phyloP scores from a whole-genome alignment of 2,888 invertebrate species.

The Acanthopleura granulata region DNA sequence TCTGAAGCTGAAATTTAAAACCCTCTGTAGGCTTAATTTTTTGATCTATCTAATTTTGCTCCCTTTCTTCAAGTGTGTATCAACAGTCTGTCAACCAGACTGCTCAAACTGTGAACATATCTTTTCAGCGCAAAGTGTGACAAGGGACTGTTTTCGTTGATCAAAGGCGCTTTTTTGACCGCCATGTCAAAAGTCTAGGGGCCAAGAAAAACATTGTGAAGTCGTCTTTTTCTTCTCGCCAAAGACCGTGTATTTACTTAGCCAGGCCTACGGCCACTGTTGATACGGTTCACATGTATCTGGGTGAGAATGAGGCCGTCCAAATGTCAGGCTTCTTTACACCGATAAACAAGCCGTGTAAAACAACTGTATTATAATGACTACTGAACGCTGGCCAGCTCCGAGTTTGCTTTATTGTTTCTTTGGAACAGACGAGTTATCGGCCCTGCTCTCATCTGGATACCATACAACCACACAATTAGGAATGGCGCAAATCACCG shows the following conservation, averaged over 20 bases:
- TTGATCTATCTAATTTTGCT: too few species aligned
- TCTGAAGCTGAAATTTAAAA: too few species aligned
- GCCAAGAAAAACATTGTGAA: slow-evolving; percentile 5
- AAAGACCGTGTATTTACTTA: slow-evolving; percentile 10
- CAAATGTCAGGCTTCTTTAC: not conserved
- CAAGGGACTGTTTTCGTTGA: not conserved
- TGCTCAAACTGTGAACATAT: too few species aligned
- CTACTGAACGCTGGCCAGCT: too few species aligned
- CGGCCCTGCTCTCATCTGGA: slow-evolving; percentile 6
- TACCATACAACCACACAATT: not conserved
- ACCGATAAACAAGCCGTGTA: slow-evolving; percentile 2
- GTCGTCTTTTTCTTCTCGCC: not conserved
- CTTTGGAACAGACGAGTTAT: not conserved
- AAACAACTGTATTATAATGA: slow-evolving; percentile 4
- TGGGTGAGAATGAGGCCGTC: not conserved
- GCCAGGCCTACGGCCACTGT: not conserved
- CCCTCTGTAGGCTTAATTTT: too few species aligned
- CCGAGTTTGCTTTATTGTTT: too few species aligned
- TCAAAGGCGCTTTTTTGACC: not conserved
- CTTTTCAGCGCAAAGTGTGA: too few species aligned
- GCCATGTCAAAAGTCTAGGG: not conserved
- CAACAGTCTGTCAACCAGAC: too few species aligned
- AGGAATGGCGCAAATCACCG: not conserved
- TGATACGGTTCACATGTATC: slow-evolving; percentile 4
- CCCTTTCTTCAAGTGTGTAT: too few species aligned